These are phyloP conservation scores for Chesias legatella DNA, from an alignment of 2,888 invertebrate species.

Conservation along the genomic window DNA sequence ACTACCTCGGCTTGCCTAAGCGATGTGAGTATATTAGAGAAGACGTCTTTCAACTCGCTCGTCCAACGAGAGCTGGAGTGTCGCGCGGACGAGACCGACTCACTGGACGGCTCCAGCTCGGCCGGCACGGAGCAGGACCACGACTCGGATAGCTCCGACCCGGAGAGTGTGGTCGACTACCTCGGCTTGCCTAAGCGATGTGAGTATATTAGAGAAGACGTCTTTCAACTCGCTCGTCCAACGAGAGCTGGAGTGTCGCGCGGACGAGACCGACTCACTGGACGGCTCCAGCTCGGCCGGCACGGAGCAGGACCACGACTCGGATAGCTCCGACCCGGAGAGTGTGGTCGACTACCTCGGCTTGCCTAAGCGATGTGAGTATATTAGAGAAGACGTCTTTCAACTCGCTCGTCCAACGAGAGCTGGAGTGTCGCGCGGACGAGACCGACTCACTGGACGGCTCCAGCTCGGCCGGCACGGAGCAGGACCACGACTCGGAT, in stretches of 20 bases:
- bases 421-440: conserved; percentile 88
- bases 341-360: conserved; percentile 53
- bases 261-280: conserved; percentile 73
- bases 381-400: conserved; percentile 69
- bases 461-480: conserved; percentile 48
- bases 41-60: conserved; percentile 90
- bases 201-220: conserved; percentile 23
- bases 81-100: conserved; percentile 78
- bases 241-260: conserved; percentile 91
- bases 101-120: conserved; percentile 59
- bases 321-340: conserved; percentile 61
- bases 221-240: conserved; percentile 96
- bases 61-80: conserved; percentile 95
- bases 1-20: conserved; percentile 57
- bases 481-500: conserved; percentile 50
- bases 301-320: conserved; percentile 44
- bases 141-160: conserved; percentile 60
- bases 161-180: conserved; percentile 57
- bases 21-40: conserved; percentile 41
- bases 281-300: conserved; percentile 54
- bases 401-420: conserved; percentile 94
- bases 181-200: conserved; percentile 58
- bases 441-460: conserved; percentile 71
- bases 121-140: conserved; percentile 42
- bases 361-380: conserved; percentile 59